Percentiles rank a stretch among this genome's conserved stretches.
phyloP scores from a whole-genome alignment of 2,888 invertebrate species.

The Melanotus villosus region DNA sequence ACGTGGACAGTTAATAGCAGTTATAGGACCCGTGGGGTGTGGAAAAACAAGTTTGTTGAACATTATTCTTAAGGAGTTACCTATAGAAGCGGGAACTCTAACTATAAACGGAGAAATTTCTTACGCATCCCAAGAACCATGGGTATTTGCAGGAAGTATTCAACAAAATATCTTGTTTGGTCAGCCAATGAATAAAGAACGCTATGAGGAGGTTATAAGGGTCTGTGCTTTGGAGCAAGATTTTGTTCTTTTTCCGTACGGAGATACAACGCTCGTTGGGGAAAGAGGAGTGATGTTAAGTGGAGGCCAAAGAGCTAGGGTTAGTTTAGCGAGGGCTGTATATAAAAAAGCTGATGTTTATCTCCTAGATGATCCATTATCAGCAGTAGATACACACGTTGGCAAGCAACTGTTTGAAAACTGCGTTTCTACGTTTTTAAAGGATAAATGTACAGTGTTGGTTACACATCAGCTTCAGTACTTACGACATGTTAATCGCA shows the following conservation, averaged over 20 bases:
- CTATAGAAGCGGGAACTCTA: conserved; percentile 74
- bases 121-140: conserved; percentile 87
- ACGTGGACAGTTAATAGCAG: conserved; percentile 66
- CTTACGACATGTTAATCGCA: conserved; percentile 70
- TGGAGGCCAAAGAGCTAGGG: conserved; percentile 87
- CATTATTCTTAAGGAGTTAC: conserved; percentile 78
- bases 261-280: conserved; percentile 85
- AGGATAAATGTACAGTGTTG: conserved; percentile 77
- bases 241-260: conserved; percentile 79
- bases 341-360: conserved; percentile 88
- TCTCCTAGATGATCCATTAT: conserved; percentile 89
- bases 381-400: conserved; percentile 90
- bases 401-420: conserved; percentile 88
- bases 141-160: conserved; percentile 84
- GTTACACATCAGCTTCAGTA: conserved; percentile 82
- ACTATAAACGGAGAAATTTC: conserved; percentile 77
- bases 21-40: conserved; percentile 75
- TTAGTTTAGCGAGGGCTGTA: conserved; percentile 86
- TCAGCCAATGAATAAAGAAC: conserved; percentile 75
- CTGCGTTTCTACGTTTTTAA: conserved; percentile 75
- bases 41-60: conserved; percentile 72
- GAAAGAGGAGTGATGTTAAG: conserved; percentile 80
- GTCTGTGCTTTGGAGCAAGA: conserved; percentile 80
- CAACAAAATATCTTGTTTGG: conserved; percentile 93
- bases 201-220: conserved; percentile 76